Conservation (phyloP, 2,113 vertebrate genomes). For the Charadrius vociferus region DNA sequence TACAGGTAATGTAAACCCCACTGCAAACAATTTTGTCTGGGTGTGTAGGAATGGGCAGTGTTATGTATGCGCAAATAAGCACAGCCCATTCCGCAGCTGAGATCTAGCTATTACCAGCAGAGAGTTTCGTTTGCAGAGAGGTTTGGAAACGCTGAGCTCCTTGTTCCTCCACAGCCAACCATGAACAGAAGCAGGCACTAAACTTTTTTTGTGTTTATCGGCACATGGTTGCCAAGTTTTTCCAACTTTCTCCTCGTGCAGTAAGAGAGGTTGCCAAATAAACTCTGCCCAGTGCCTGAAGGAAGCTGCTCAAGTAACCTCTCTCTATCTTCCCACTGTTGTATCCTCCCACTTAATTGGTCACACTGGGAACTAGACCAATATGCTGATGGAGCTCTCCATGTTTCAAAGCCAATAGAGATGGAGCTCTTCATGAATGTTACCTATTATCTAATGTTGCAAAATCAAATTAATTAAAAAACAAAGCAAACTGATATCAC, state of each 20-base stretch:
- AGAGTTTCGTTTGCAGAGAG: background rate
- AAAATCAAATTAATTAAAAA: slow-evolving; percentile 5
- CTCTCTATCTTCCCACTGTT: background rate
- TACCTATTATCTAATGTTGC: background rate
- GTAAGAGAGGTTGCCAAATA: background rate
- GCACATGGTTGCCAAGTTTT: background rate
- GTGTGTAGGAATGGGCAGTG: background rate
- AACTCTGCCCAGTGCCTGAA: background rate
- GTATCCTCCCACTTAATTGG: background rate
- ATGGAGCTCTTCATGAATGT: background rate
- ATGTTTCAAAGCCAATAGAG: background rate
- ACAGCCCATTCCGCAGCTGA: background rate
- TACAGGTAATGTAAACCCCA: background rate
- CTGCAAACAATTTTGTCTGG: background rate
- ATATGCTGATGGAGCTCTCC: background rate
- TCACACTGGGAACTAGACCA: background rate
- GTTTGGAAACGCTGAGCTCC: background rate
- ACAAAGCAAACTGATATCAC: background rate
- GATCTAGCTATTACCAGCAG: background rate
- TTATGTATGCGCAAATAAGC: background rate
- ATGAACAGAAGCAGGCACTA: background rate
- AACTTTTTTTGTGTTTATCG: background rate
- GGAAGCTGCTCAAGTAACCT: background rate
- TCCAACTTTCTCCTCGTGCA: background rate
- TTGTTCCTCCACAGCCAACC: background rate